These are phyloP conservation scores for Notodonta dromedarius DNA, from an alignment of 2,888 invertebrate genomes.

Conservation along the genomic window DNA sequence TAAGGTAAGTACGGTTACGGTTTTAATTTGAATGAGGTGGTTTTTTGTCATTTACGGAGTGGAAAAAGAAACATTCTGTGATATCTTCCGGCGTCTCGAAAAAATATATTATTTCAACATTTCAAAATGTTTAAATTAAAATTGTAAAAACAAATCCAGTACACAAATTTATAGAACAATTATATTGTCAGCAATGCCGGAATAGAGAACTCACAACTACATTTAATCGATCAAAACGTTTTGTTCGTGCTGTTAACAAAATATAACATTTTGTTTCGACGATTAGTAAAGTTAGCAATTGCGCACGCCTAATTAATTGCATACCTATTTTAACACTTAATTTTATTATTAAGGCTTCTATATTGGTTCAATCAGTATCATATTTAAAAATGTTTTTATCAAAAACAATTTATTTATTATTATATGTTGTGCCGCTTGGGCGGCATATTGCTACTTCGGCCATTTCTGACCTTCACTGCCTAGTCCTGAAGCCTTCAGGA, in stretches of 20 bases:
- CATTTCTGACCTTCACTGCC: no score
- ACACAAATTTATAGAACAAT: not conserved
- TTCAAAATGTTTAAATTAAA: not conserved
- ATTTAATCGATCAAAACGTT: conserved; percentile 3
- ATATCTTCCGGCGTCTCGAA: no score
- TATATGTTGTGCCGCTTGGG: no score
- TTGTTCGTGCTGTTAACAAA: conserved; percentile 2
- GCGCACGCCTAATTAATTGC: not conserved
- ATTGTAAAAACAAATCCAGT: not conserved
- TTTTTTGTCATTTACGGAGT: no score
- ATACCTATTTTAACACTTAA: not conserved
- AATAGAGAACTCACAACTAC: not conserved
- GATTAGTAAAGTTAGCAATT: not conserved
- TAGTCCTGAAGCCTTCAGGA: no score
- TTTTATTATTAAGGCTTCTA: not conserved
- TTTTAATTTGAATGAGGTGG: no score
- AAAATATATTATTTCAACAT: no score
- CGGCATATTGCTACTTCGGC: no score
- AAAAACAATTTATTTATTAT: no score
- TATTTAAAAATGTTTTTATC: no score
- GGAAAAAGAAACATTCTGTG: no score
- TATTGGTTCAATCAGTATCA: conserved; percentile 5
- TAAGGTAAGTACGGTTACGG: no score
- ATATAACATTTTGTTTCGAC: not conserved
- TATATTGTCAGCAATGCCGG: conserved; percentile 7